Base-by-base conservation (phyloP, 2,797 vertebrate genomes). In the Notolabrus celidotus region DNA sequence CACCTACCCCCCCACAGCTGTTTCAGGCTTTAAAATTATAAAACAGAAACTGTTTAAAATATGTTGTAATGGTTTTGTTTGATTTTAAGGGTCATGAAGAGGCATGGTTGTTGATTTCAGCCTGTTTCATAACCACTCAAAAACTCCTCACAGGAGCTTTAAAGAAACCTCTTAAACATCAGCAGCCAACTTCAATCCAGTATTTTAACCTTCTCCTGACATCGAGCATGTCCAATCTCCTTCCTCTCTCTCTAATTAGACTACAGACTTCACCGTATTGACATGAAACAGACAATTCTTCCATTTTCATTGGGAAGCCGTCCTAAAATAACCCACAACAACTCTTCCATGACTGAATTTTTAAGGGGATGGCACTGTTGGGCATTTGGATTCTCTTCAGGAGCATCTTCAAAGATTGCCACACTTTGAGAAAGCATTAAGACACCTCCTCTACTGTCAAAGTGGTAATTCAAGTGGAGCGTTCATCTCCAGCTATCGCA, bases 391-490 rank as follows among this genome's bases (percentile, higher is more conserved):
- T 60, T 29, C 45, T 29, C 29, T 54, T 17, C 22, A 25, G 50
- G 33, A 56, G 14, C 29, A 38, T 58, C 52, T 39, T 4, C 25
- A 36, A 15, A 46, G 52, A 63, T 11, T 12, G 65, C 31, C 42
- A 0, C 41, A 7, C 29, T 49, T 19, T 62, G 2, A 9, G 27
- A n/a, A 58, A 42, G 14, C 64, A 20, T 70, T 63, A 31, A 19
- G 10, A 56, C 33, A 3, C 16, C 31, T 31, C 29, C 27, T 43
- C 62, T 34, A 23, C 38, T 59, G 66, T 70, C 66, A 71, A 36
- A 60, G 47, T 42, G 31, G 53, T 31, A 27, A 5, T 54, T 39
- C 43, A 49, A 47, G 45, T 38, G 1, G 0, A 60, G 43, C 43
- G 34, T 51, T 39, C 53, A 41, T 67, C 55, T 42, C 36, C 7